Conservation (phyloP, 2,113 vertebrate species). For the Pteronura brasiliensis region DNA sequence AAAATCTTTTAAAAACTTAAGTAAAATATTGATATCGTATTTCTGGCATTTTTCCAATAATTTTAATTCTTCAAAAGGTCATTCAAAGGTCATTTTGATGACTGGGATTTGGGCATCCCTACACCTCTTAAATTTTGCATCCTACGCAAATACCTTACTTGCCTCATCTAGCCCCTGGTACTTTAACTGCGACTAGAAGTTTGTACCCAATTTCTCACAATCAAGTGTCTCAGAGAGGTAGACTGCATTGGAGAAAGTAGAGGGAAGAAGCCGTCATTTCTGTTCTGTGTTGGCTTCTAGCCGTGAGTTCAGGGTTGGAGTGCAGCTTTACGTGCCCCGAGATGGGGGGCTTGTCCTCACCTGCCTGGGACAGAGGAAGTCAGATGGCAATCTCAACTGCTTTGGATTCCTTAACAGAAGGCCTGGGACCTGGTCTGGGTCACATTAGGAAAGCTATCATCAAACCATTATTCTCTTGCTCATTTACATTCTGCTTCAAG, state of each 20-base stretch:
- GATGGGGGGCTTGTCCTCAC: not conserved
- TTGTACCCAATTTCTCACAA: not conserved
- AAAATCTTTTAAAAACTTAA: not conserved
- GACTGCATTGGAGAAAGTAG: not conserved
- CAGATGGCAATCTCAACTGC: not conserved
- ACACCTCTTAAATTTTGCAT: not conserved
- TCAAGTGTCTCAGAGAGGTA: not conserved
- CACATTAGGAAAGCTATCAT: not conserved
- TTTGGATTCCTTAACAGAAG: not conserved
- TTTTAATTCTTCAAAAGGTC: not conserved
- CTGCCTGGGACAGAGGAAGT: not conserved
- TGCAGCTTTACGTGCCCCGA: not conserved
- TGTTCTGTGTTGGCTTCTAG: not conserved
- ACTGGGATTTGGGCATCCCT: not conserved
- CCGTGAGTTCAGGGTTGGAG: not conserved
- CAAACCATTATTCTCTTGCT: not conserved
- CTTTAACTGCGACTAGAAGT: not conserved
- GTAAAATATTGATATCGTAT: not conserved
- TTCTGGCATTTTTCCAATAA: not conserved
- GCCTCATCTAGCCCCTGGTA: not conserved
- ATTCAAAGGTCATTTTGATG: not conserved
- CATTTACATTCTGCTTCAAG: not conserved
- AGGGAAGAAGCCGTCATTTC: not conserved
- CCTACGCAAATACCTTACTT: not conserved
- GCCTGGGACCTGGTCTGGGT: not conserved